phyloP scores from a whole-genome alignment of 1,140 invertebrate genomes.

The Leptonema lineaticorne region DNA sequence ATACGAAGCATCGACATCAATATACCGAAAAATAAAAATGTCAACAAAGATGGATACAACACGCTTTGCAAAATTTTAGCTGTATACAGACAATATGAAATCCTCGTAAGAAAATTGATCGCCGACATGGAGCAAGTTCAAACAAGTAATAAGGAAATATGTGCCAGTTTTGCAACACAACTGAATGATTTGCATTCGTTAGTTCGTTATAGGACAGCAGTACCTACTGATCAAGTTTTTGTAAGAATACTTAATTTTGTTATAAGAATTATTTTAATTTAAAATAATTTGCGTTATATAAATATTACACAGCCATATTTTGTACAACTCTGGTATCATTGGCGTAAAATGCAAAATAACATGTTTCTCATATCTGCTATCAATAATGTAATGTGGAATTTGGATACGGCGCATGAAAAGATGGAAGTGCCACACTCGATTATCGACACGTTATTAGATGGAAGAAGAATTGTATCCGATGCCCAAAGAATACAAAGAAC shows the following conservation, averaged over 20 bases:
- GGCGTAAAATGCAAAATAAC: slow-evolving; percentile 64
- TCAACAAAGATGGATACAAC: slow-evolving; percentile 48
- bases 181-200: slow-evolving; percentile 59
- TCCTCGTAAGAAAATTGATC: slow-evolving; percentile 59
- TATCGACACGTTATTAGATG: slow-evolving; percentile 47
- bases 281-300: not conserved
- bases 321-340: slow-evolving; percentile 60
- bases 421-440: slow-evolving; percentile 47
- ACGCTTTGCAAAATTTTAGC: slow-evolving; percentile 58
- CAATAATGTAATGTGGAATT: slow-evolving; percentile 56
- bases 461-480: slow-evolving; percentile 44
- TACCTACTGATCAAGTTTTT: slow-evolving; percentile 63
- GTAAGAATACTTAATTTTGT: slow-evolving; percentile 50
- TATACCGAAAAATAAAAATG: slow-evolving; percentile 20
- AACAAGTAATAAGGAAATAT: slow-evolving; percentile 49
- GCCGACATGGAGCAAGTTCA: slow-evolving; percentile 57
- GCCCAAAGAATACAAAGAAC: slow-evolving; percentile 41
- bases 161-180: slow-evolving; percentile 50
- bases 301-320: slow-evolving; percentile 62
- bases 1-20: slow-evolving; percentile 45
- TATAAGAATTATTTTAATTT: not conserved
- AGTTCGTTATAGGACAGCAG: slow-evolving; percentile 61
- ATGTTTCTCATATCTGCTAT: slow-evolving; percentile 62
- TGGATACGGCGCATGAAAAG: slow-evolving; percentile 54
- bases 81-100: slow-evolving; percentile 63